Conservation (phyloP, 2,797 vertebrate genomes). For the Arrhamphus sclerolepis region DNA sequence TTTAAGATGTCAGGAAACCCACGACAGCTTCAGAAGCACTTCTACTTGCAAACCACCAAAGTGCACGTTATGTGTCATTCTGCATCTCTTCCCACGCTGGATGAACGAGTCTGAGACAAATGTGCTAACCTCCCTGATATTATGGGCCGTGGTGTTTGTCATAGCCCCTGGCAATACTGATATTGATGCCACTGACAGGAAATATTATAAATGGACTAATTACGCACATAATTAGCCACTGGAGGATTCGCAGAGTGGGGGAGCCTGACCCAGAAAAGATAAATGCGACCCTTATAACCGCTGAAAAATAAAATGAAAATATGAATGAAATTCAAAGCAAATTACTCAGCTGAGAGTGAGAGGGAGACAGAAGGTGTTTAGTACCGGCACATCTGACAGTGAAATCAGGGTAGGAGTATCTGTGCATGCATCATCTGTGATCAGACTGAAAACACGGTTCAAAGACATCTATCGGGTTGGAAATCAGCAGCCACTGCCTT, state of each 20-base stretch:
- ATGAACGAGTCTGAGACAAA: slow-evolving; percentile 18
- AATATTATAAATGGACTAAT: slow-evolving; percentile 56
- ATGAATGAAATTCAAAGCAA: slow-evolving; percentile 4
- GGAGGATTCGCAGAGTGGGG: slow-evolving; percentile 16
- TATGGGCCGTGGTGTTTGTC: neutral
- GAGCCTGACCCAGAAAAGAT: slow-evolving; percentile 35
- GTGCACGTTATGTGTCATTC: slow-evolving; percentile 2
- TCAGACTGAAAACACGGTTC: slow-evolving; percentile 37
- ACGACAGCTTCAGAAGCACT: too few relatives aligned
- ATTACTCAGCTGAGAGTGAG: neutral
- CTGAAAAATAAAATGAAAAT: slow-evolving; percentile 22
- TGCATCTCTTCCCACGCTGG: slow-evolving; percentile 14
- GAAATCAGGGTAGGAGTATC: slow-evolving; percentile 11
- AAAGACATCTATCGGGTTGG: slow-evolving; percentile 51
- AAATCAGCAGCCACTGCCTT: slow-evolving; percentile 53
- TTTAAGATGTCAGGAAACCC: too few relatives aligned
- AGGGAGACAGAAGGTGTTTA: neutral
- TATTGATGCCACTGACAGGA: slow-evolving; percentile 42
- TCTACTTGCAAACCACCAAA: too few relatives aligned
- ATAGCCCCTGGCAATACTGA: slow-evolving; percentile 31
- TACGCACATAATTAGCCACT: slow-evolving; percentile 55
- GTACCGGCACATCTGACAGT: slow-evolving; percentile 1
- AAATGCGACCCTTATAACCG: slow-evolving; percentile 19
- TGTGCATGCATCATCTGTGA: slow-evolving; percentile 17
- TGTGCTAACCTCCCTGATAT: slow-evolving; percentile 10